Evolutionary conservation across 2,113 vertebrate species (phyloP).

Genomic region (Hippocampus mohnikei): DNA sequence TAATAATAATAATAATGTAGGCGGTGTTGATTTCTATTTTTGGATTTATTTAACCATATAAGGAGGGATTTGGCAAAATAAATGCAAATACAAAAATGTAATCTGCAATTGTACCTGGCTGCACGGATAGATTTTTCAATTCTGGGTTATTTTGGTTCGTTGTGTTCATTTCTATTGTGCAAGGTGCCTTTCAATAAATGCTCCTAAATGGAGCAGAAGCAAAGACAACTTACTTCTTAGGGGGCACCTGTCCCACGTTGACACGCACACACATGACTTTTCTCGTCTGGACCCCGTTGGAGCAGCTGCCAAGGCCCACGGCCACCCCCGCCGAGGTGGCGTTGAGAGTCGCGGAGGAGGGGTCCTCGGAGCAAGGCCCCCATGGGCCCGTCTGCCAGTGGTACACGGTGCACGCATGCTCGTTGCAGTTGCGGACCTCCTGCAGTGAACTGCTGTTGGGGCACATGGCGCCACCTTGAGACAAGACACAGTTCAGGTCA

Average conservation of each 20-base stretch:
- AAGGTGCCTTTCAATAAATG: background rate
- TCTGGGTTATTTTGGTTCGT: too few species aligned
- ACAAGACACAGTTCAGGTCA: constrained; percentile 6
- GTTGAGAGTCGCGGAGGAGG: constrained; percentile 80
- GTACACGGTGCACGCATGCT: constrained; percentile 93
- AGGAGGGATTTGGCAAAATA: too few species aligned
- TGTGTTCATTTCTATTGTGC: too few species aligned
- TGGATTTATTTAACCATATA: too few species aligned
- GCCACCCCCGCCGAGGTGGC: constrained; percentile 54
- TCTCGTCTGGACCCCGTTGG: constrained; percentile 89
- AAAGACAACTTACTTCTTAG: constrained; percentile 87
- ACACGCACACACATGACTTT: constrained; percentile 97
- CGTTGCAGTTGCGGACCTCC: constrained; percentile 89
- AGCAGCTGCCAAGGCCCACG: constrained; percentile 75
- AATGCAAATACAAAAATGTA: too few species aligned
- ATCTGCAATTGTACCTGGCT: too few species aligned
- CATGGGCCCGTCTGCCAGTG: constrained; percentile 93
- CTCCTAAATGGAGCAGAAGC: background rate
- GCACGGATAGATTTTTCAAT: too few species aligned
- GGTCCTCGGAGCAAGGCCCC: constrained; percentile 89
- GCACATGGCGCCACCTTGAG: constrained; percentile 80
- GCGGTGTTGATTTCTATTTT: too few species aligned
- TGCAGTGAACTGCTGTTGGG: constrained; percentile 88
- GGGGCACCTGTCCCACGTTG: constrained; percentile 96
- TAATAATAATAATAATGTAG: too few species aligned